These are phyloP conservation scores for Mobula hypostoma DNA, from an alignment of 2,113 vertebrate species.

Conservation along the genomic window DNA sequence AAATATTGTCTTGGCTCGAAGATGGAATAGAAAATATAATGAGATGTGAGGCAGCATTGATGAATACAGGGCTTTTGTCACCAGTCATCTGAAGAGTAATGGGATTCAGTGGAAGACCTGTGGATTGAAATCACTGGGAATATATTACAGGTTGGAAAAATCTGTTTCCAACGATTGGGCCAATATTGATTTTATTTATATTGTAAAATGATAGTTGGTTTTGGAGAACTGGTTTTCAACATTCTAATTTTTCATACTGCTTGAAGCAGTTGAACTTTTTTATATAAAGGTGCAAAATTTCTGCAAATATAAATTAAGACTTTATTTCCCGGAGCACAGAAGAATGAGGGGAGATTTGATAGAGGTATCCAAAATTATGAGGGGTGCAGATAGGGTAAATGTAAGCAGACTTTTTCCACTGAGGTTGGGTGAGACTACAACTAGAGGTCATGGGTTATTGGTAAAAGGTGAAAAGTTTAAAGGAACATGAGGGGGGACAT, in stretches of 20 bases:
- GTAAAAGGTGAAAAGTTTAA: too few species aligned
- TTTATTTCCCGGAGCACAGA: too few species aligned
- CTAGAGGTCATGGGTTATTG: too few species aligned
- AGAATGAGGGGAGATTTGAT: too few species aligned
- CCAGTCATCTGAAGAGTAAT: background rate
- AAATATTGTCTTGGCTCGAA: constrained; percentile 18
- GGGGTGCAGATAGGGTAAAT: too few species aligned
- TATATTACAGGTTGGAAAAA: background rate
- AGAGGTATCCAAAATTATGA: too few species aligned
- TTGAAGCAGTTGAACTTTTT: background rate
- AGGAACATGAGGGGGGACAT: too few species aligned
- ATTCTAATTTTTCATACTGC: background rate
- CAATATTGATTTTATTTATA: constrained; percentile 17
- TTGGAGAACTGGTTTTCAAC: background rate
- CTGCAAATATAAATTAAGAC: background rate
- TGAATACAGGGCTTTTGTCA: background rate
- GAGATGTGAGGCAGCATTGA: background rate
- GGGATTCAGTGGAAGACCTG: background rate
- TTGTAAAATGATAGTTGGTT: background rate
- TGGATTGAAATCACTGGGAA: background rate
- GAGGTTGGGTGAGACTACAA: too few species aligned
- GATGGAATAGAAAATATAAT: constrained; percentile 27
- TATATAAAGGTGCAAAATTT: background rate
- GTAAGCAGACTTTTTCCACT: too few species aligned
- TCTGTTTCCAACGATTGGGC: background rate